phyloP scores from a whole-genome alignment of 2,797 vertebrate genomes.

The Sardinella longiceps region DNA sequence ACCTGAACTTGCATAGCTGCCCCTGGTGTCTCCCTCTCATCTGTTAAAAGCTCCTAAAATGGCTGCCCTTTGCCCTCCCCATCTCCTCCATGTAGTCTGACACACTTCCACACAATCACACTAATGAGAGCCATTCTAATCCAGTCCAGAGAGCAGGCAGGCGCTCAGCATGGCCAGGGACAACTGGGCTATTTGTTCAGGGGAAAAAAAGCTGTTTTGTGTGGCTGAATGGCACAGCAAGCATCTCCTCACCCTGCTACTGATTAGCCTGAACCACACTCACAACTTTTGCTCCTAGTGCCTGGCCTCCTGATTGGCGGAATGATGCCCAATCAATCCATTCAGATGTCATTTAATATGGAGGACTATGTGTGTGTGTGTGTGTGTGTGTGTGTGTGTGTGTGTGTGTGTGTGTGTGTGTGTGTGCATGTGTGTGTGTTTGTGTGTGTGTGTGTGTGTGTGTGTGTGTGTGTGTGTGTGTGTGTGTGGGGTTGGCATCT shows the following conservation, averaged over 20 bases:
- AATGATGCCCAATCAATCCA: conserved; percentile 84
- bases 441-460: too few relatives aligned
- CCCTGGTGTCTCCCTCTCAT: background rate
- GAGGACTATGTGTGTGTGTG: conserved; percentile 49
- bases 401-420: conserved; percentile 9
- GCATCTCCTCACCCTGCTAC: background rate
- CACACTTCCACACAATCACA: conserved; percentile 28
- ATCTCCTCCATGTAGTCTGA: conserved; percentile 3
- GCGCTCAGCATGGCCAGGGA: conserved; percentile 38
- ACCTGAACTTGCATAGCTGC: conserved; percentile 1
- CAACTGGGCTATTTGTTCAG: conserved; percentile 37
- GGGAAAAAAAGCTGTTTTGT: conserved; percentile 28
- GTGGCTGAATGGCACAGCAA: conserved; percentile 12
- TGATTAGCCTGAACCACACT: background rate
- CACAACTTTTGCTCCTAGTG: background rate
- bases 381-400: conserved; percentile 6
- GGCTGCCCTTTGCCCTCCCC: conserved; percentile 2
- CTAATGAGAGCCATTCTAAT: conserved; percentile 53
- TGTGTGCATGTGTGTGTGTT: too few relatives aligned
- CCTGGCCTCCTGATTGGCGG: conserved; percentile 44
- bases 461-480: background rate
- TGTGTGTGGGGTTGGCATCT: background rate
- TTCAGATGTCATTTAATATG: conserved; percentile 74
- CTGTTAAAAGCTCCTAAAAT: conserved; percentile 4
- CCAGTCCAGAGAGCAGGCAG: conserved; percentile 39